Evolutionary conservation across 2,888 invertebrate genomes (phyloP), one percentile per base, ranked within the genome.

Genomic region (Meandrusa payeni): DNA sequence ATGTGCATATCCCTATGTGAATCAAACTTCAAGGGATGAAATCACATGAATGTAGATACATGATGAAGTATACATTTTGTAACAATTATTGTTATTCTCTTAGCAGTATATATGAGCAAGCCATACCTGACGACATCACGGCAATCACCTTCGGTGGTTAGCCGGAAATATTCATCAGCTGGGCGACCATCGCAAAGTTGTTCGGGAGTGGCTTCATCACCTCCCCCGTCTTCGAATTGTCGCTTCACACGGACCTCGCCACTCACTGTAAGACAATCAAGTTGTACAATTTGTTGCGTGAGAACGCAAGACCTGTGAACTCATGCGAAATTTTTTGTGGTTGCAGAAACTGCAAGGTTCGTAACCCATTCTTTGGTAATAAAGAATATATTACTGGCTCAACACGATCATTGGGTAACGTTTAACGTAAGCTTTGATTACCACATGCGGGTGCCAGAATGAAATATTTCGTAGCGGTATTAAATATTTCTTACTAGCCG

Each of bases 51-150:
- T n/a, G n/a, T n/a, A n/a, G n/a, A n/a, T n/a, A n/a, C n/a, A n/a
- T n/a, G n/a, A n/a, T n/a, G n/a, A n/a, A n/a, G n/a, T n/a, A n/a
- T n/a, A n/a, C n/a, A n/a, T n/a, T n/a, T n/a, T n/a, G n/a, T 39
- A 32, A 22, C 29, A 39, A 39, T 12, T 19, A n/a, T 2, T 40
- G 13, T 15, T 4, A 32, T 32, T 10, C n/a, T 27, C 19, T 5
- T 15, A 15, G n/a, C n/a, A n/a, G n/a, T n/a, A n/a, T n/a, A n/a
- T n/a, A 15, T 3, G 15, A 15, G 4, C 4, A 15, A 29, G 28
- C 34, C 76, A 89, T 90, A 96, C 95, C 97, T 95, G 69, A 97
- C 96, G 57, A 97, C 97, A 78, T 97, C 97, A 61, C 97, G 92
- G 82, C 97, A 97, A 82, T 97, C 97, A 51, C 94, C 93, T 13